Evolutionary conservation across 2,888 invertebrate genomes (phyloP).

Genomic region (Oscheius sp.): DNA sequence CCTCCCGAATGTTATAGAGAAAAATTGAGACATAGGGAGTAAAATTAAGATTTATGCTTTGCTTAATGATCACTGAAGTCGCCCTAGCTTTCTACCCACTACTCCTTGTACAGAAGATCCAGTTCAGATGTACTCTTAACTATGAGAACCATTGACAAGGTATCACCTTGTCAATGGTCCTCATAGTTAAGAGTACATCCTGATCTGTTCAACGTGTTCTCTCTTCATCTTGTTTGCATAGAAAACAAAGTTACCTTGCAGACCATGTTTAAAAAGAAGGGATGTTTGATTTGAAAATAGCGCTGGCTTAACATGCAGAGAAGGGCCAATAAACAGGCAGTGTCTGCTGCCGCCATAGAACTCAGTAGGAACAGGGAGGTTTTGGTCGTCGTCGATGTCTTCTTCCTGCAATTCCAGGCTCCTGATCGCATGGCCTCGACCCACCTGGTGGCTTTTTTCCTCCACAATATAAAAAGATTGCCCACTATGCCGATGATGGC

Average conservation of each 20-base stretch:
- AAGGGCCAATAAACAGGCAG: slow-evolving; percentile 60
- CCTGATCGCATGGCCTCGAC: not conserved
- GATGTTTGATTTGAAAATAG: slow-evolving; percentile 40
- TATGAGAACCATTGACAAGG: too few species aligned
- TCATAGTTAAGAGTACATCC: slow-evolving; percentile 14
- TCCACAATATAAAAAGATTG: slow-evolving; percentile 34
- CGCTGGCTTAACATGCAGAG: slow-evolving; percentile 49
- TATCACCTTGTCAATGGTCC: not conserved
- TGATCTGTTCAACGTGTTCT: not conserved
- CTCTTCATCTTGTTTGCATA: not conserved
- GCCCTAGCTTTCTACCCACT: too few species aligned
- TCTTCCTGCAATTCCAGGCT: slow-evolving; percentile 41
- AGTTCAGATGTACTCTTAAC: too few species aligned
- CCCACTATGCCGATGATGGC: slow-evolving; percentile 33
- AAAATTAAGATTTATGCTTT: too few species aligned
- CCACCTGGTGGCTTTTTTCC: slow-evolving; percentile 29
- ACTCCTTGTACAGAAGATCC: too few species aligned
- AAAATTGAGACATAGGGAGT: too few species aligned
- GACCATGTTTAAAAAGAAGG: slow-evolving; percentile 57
- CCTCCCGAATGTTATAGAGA: too few species aligned
- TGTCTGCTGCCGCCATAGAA: slow-evolving; percentile 69
- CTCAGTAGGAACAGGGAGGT: slow-evolving; percentile 65
- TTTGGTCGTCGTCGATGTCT: slow-evolving; percentile 60
- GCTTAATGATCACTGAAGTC: too few species aligned
- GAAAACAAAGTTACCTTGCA: slow-evolving; percentile 61